These are phyloP conservation scores for Phrynocephalus vlangalii DNA, from an alignment of 2,797 vertebrate genomes.

Conservation along the genomic window DNA sequence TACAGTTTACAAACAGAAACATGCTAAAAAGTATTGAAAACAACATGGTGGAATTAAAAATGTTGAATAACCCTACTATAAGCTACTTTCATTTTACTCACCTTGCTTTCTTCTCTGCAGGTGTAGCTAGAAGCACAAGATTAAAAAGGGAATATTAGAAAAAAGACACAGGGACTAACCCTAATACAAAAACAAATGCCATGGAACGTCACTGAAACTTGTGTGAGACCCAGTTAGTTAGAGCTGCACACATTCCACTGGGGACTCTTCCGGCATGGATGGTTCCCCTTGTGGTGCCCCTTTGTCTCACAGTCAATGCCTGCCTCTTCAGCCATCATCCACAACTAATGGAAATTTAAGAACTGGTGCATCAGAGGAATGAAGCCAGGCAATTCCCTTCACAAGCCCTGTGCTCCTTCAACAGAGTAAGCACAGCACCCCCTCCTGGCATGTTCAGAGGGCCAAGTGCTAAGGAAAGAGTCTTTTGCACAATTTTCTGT, in stretches of 20 bases:
- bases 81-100: conserved; percentile 16
- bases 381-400: background rate
- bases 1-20: too few species aligned
- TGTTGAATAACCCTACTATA: background rate
- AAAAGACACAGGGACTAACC: background rate
- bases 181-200: background rate
- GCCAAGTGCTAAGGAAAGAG: too few species aligned
- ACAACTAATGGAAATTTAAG: background rate
- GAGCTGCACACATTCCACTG: background rate
- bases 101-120: conserved; percentile 61
- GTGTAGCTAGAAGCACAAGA: conserved; percentile 58
- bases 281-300: background rate
- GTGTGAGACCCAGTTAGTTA: background rate
- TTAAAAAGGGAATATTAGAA: conserved; percentile 49
- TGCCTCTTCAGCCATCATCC: too few species aligned
- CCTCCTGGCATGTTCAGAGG: background rate
- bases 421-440: background rate
- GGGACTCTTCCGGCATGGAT: background rate
- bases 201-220: background rate
- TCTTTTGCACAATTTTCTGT: background rate
- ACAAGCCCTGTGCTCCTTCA: background rate
- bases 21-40: background rate
- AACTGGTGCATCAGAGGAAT: background rate
- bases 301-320: background rate
- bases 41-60: background rate